Conservation (phyloP, 2,888 invertebrate species). For the Trissolcus japonicus region DNA sequence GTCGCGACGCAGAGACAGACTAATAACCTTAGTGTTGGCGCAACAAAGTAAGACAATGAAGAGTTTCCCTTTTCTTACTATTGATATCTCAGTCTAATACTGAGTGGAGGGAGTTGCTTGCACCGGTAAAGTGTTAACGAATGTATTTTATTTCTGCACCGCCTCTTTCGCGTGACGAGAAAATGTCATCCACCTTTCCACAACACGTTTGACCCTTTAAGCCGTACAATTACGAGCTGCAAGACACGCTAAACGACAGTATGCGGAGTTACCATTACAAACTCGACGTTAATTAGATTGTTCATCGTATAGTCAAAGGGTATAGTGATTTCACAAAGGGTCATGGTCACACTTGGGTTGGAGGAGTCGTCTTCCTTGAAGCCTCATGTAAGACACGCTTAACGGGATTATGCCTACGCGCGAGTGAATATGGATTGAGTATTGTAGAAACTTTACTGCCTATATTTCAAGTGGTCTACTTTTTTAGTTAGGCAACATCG, state of each 20-base stretch:
- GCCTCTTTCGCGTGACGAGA: neutral
- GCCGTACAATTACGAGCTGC: conserved; percentile 37
- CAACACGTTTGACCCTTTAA: conserved; percentile 35
- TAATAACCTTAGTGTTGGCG: too few species aligned
- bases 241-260: conserved; percentile 30
- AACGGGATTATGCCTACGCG: conserved; percentile 57
- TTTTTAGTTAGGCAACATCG: conserved; percentile 29
- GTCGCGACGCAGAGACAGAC: too few species aligned
- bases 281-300: conserved; percentile 37
- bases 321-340: conserved; percentile 45
- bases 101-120: too few species aligned
- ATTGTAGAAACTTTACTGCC: conserved; percentile 42
- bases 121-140: too few species aligned
- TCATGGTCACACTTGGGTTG: conserved; percentile 37
- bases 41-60: too few species aligned
- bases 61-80: too few species aligned
- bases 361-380: conserved; percentile 59
- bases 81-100: too few species aligned
- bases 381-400: conserved; percentile 52
- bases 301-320: conserved; percentile 33
- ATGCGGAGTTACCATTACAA: conserved; percentile 32
- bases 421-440: conserved; percentile 55
- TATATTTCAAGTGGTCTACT: conserved; percentile 48
- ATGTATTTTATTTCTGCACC: too few species aligned
- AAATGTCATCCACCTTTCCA: conserved; percentile 6